Evolutionary conservation across 1,140 invertebrate species (phyloP), one percentile per base, ranked within the genome.

Genomic region (Drosophila pseudoobscura): DNA sequence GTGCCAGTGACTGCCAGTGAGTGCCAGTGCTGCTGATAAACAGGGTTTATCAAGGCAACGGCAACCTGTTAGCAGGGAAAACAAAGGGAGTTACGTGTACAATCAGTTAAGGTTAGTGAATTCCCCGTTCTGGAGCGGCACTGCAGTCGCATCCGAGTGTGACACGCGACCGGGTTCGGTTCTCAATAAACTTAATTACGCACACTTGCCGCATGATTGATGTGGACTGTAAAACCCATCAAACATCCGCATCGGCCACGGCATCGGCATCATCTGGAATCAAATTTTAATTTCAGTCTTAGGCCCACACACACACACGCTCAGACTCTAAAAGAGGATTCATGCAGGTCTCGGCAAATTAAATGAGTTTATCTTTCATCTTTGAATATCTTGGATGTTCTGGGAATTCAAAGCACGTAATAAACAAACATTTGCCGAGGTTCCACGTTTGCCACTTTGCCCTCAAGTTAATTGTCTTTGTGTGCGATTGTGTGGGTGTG

Each of bases 361-460:
- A 76, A 75, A 72, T 72, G 72, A 50, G 46, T 39, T 70, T 74
- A 46, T 43, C 60, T 51, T 73, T 70, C 59, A 68, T 72, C 72
- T 70, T 44, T 50, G 46, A 55, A 62, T 79, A 50, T 39, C 35
- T 39, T 39, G 35, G 11, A 11, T 39, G 11, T 50, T 35, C 55
- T 22, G 9, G 31, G 50, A 66, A 88, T 88, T 89, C 83, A 46
- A 68, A 65, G 75, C 83, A 88, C 83, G 83, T 88, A 88, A 69
- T 76, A 59, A 76, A 66, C 78, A 66, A 69, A 71, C 64, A 75
- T 75, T 83, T 59, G 65, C 66, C 51, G 43, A 82, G 78, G 62
- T 88, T 80, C 58, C 62, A 64, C 63, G 44, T 55, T 80, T 74
- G 71, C 47, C 68, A 66, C 60, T 61, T 74, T 65, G 45, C 53